These are phyloP conservation scores for Mechanitis mazaeus DNA, from an alignment of 2,888 invertebrate genomes.

Conservation along the genomic window DNA sequence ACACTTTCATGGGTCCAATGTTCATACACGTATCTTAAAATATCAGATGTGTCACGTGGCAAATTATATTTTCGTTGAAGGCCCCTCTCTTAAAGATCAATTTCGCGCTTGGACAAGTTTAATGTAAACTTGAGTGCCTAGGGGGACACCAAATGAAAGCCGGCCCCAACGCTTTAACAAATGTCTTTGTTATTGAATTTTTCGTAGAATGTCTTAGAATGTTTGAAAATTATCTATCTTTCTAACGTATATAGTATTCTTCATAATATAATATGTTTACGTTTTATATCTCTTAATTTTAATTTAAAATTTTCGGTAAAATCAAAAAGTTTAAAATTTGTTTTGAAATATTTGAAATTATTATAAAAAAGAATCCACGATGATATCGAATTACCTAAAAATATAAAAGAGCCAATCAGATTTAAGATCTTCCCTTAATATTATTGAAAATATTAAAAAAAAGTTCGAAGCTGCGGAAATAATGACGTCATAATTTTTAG, in stretches of 20 bases:
- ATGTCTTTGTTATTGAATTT: constrained; percentile 68
- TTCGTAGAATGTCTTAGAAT: constrained; percentile 42
- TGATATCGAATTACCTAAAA: no score
- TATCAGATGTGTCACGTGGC: constrained; percentile 63
- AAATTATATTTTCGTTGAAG: constrained; percentile 68
- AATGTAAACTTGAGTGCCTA: constrained; percentile 73
- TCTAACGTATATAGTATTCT: neutral
- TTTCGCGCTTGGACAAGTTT: constrained; percentile 74
- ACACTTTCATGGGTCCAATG: constrained; percentile 31
- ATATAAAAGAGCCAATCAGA: no score
- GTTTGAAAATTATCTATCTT: constrained; percentile 29
- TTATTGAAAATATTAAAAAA: no score
- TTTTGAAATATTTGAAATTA: no score
- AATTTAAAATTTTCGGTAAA: no score
- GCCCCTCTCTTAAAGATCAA: constrained; percentile 74
- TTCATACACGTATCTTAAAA: constrained; percentile 39
- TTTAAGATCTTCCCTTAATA: no score
- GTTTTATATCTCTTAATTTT: no score
- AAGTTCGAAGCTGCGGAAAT: no score
- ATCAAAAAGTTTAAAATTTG: no score
- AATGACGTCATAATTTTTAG: no score
- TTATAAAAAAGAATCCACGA: no score
- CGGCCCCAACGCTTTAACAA: constrained; percentile 59
- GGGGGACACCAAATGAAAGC: constrained; percentile 66
- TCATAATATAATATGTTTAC: no score